These are phyloP conservation scores for Drosophila teissieri DNA, from an alignment of 1,140 invertebrate species.

Conservation along the genomic window DNA sequence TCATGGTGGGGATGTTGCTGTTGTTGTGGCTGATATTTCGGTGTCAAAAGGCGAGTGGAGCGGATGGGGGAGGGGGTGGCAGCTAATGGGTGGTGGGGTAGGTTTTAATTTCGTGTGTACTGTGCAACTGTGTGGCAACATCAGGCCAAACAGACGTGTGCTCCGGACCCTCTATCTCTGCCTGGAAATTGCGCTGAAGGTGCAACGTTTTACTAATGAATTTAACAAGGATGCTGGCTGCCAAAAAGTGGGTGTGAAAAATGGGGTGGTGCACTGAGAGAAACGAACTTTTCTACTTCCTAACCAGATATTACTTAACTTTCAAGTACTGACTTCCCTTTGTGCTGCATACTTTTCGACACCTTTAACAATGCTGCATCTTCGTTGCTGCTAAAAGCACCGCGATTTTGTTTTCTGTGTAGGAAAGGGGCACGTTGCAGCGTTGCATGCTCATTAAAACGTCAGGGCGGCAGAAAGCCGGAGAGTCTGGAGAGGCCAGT, in stretches of 20 bases:
- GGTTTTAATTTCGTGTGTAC: conserved; percentile 77
- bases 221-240: conserved; percentile 72
- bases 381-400: neutral
- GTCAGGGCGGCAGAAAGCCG: conserved; percentile 63
- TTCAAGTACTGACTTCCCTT: too few species aligned
- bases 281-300: neutral
- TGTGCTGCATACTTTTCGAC: neutral
- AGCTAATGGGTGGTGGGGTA: conserved; percentile 9
- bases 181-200: conserved; percentile 57
- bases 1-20: conserved; percentile 27
- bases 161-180: conserved; percentile 16
- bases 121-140: conserved; percentile 56
- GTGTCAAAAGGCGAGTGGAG: neutral
- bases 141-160: conserved; percentile 78
- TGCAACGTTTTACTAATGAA: conserved; percentile 82
- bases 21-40: conserved; percentile 4
- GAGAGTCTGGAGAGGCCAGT: conserved; percentile 39
- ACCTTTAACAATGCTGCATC: too few species aligned
- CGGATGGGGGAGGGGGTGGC: conserved; percentile 6
- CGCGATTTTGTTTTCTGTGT: neutral
- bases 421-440: conserved; percentile 58
- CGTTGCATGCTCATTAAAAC: conserved; percentile 80
- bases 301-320: too few species aligned
- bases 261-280: conserved; percentile 12
- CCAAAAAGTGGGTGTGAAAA: conserved; percentile 10